phyloP scores from a whole-genome alignment of 92 coral and sea anemone genomes.

The Phenganax subtilis region DNA sequence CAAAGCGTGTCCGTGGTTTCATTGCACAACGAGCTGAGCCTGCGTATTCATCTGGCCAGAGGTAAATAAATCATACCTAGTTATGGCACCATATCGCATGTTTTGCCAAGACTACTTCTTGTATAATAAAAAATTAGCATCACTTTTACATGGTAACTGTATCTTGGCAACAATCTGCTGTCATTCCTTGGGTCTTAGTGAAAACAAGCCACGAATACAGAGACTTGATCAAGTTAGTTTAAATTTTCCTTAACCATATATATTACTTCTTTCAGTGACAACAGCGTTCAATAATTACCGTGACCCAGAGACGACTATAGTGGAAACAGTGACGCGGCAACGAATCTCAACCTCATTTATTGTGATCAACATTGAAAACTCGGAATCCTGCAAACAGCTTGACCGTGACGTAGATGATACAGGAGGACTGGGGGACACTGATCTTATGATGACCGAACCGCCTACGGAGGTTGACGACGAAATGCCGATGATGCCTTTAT shows the following conservation, averaged over 20 bases:
- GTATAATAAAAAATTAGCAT: too few relatives aligned
- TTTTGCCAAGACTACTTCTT: too few relatives aligned
- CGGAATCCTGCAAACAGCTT: constrained; percentile 7
- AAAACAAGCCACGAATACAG: too few relatives aligned
- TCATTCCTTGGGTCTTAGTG: too few relatives aligned
- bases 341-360: constrained; percentile 22
- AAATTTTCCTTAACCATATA: background rate
- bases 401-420: constrained; percentile 25
- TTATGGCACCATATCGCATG: too few relatives aligned
- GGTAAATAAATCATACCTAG: constrained; percentile 42
- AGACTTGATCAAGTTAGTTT: background rate
- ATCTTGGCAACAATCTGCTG: too few relatives aligned
- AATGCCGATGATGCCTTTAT: constrained; percentile 38
- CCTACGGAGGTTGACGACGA: constrained; percentile 44
- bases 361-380: constrained; percentile 34
- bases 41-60: constrained; percentile 90
- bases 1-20: constrained; percentile 75
- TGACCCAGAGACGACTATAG: constrained; percentile 29
- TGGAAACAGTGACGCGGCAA: constrained; percentile 23
- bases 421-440: constrained; percentile 1
- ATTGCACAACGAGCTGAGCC: constrained; percentile 81
- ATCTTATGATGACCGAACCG: constrained; percentile 29
- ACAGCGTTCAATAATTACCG: constrained; percentile 32
- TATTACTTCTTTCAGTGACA: background rate
- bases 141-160: too few relatives aligned